These are phyloP conservation scores for Ctenomys sociabilis DNA, from an alignment of 2,113 vertebrate species.

Conservation along the genomic window DNA sequence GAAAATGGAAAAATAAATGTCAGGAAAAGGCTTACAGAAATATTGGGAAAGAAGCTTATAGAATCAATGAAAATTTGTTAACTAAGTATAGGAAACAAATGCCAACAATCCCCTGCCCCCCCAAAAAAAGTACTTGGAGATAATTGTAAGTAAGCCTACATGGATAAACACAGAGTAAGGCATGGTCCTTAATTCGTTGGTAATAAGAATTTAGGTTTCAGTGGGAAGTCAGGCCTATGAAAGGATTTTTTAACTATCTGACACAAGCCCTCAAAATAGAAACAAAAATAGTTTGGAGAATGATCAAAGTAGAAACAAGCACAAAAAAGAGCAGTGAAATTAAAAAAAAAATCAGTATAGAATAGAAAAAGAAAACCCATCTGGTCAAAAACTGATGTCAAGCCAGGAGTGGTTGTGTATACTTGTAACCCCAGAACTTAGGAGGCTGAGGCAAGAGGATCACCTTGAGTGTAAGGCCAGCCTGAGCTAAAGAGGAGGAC, in stretches of 20 bases:
- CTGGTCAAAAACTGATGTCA: neutral
- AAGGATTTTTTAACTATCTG: neutral
- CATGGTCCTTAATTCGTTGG: neutral
- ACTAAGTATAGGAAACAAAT: neutral
- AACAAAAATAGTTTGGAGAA: neutral
- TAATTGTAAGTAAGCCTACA: neutral
- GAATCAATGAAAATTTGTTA: neutral
- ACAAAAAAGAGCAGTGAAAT: neutral
- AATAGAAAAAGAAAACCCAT: neutral
- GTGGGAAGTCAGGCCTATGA: rapidly evolving
- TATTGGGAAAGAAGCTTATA: neutral
- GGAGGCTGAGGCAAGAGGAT: no score
- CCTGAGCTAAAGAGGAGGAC: neutral
- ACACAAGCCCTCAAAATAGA: neutral
- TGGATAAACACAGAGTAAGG: neutral
- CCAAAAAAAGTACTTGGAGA: neutral
- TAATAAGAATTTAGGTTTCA: neutral
- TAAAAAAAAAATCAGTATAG: neutral
- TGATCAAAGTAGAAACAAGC: neutral
- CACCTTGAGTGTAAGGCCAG: no score
- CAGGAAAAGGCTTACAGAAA: neutral
- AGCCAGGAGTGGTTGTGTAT: no score
- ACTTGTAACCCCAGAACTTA: no score
- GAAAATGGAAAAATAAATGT: neutral
- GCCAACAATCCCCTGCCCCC: neutral